phyloP scores from a whole-genome alignment of 1,140 invertebrate genomes.

The Mycetomoellerius zeteki region DNA sequence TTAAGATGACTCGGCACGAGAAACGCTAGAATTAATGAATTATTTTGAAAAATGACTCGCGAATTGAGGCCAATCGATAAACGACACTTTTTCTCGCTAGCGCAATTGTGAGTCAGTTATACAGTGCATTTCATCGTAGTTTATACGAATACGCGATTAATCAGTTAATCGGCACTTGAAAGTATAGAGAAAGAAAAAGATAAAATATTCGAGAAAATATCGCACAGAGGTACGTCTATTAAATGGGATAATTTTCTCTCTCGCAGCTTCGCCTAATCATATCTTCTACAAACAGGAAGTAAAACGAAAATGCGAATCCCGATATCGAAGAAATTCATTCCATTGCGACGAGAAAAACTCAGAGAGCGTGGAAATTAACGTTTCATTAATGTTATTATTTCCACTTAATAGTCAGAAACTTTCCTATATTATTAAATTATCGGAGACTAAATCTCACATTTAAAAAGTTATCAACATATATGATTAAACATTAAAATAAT shows the following conservation, averaged over 20 bases:
- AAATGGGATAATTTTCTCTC: background rate
- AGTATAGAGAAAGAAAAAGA: background rate
- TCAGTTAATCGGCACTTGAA: background rate
- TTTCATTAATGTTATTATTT: background rate
- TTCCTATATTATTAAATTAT: background rate
- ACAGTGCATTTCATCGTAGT: background rate
- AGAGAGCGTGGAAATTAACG: background rate
- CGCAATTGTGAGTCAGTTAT: background rate
- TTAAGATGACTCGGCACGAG: slow-evolving; percentile 32
- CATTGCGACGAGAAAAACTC: background rate
- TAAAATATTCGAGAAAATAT: background rate
- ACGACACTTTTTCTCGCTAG: no score
- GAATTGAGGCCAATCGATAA: slow-evolving; percentile 25
- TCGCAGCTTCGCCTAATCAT: background rate
- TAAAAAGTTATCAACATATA: background rate
- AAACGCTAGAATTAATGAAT: background rate
- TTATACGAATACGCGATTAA: slow-evolving; percentile 15
- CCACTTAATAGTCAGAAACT: background rate
- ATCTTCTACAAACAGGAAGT: background rate
- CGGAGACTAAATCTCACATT: no score
- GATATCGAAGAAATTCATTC: background rate
- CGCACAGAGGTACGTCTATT: background rate
- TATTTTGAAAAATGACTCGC: slow-evolving; percentile 36
- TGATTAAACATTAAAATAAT: background rate
- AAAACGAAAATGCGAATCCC: background rate